A percentile compares a stretch with the other conserved stretches of the same genome.
These are phyloP conservation scores for Tethya wilhelma DNA, from an alignment of 37 sponge, comb jelly and placozoan genomes.

Conservation along the genomic window DNA sequence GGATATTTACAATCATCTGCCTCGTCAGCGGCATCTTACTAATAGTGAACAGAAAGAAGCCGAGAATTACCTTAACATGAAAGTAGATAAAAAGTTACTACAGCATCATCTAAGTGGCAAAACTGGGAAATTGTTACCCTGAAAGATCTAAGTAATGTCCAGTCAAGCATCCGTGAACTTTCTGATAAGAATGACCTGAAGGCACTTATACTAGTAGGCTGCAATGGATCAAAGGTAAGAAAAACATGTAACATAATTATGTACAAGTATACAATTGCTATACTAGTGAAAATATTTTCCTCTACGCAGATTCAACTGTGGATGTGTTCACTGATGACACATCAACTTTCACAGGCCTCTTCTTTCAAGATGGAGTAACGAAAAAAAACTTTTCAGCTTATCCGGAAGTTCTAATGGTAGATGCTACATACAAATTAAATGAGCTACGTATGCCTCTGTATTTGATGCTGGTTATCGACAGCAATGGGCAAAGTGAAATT, in stretches of 20 bases:
- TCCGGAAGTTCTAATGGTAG: conserved; percentile 35
- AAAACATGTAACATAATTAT: neutral
- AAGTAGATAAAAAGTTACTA: conserved; percentile 14
- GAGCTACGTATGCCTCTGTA: conserved; percentile 33
- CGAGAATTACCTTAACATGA: neutral
- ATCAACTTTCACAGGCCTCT: conserved; percentile 29
- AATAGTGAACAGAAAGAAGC: neutral
- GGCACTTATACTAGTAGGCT: neutral
- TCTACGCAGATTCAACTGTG: conserved; percentile 33
- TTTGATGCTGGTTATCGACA: conserved; percentile 13
- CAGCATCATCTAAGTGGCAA: neutral
- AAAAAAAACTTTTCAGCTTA: conserved; percentile 40
- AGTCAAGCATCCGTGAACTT: neutral
- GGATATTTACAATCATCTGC: conserved; percentile 10
- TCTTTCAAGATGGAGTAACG: conserved; percentile 40
- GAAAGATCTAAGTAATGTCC: conserved; percentile 13
- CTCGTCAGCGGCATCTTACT: neutral
- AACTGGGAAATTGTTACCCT: conserved; percentile 14
- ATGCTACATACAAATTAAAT: conserved; percentile 50
- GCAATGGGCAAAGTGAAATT: conserved; percentile 45
- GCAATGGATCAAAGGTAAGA: neutral
- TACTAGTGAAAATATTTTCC: neutral
- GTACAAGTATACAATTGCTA: neutral
- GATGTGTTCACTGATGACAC: conserved; percentile 17
- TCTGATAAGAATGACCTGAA: neutral